These are phyloP conservation scores for Mylabris sibirica DNA, from an alignment of 2,888 invertebrate genomes.

Conservation along the genomic window DNA sequence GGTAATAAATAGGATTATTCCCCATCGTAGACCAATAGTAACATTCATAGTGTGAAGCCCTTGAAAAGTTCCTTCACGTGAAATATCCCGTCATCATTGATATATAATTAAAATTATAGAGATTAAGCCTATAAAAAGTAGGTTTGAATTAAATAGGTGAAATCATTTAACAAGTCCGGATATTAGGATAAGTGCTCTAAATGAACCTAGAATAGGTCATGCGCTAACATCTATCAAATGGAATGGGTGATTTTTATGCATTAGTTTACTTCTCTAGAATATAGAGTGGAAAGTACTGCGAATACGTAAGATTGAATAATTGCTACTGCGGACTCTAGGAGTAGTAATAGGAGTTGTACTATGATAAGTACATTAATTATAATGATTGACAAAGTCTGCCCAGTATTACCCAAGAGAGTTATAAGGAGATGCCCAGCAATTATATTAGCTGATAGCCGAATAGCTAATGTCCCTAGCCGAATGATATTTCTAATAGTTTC, in stretches of 20 bases:
- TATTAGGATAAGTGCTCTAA: conserved; percentile 67
- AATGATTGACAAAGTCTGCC: conserved; percentile 42
- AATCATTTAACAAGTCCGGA: conserved; percentile 71
- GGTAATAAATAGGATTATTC: conserved; percentile 77
- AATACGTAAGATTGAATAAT: conserved; percentile 74
- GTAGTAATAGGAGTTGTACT: conserved; percentile 53
- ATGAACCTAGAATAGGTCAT: conserved; percentile 69
- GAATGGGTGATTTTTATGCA: conserved; percentile 68
- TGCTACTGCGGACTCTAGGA: conserved; percentile 68
- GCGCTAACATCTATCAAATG: conserved; percentile 73
- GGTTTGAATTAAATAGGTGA: conserved; percentile 64
- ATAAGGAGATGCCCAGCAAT: conserved; percentile 70
- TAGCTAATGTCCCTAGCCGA: conserved; percentile 73
- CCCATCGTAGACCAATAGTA: conserved; percentile 69
- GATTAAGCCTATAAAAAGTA: conserved; percentile 65
- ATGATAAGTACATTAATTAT: conserved; percentile 48
- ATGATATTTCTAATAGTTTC: conserved; percentile 78
- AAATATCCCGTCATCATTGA: conserved; percentile 77
- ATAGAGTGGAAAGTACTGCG: conserved; percentile 70
- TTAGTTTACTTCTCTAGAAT: conserved; percentile 73
- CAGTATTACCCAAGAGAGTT: conserved; percentile 67
- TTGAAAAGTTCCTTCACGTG: conserved; percentile 73
- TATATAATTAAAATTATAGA: conserved; percentile 64
- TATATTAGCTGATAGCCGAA: conserved; percentile 64
- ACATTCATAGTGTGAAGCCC: conserved; percentile 70